Percentiles rank a stretch among this genome's conserved stretches.
phyloP scores from a whole-genome alignment of 1,140 invertebrate species.

The Panonychus citri region DNA sequence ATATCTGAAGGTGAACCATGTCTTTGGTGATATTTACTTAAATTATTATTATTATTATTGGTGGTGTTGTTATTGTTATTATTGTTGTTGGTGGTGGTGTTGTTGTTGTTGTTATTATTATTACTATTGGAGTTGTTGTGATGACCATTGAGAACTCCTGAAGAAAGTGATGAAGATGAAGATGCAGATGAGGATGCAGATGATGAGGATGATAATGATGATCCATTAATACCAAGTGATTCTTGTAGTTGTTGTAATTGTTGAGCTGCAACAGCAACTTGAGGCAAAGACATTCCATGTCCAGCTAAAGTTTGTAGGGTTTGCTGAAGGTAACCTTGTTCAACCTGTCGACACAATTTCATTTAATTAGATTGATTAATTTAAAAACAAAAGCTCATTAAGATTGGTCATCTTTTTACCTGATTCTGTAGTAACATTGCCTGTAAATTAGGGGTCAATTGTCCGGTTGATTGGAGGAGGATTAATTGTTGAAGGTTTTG shows the following conservation, averaged over 20 bases:
- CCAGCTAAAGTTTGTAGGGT: constrained; percentile 17
- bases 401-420: too few relatives aligned
- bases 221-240: not conserved
- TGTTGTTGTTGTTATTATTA: not conserved
- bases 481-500: constrained; percentile 47
- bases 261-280: constrained; percentile 38
- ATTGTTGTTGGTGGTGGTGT: not conserved
- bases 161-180: not conserved
- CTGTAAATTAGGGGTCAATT: constrained; percentile 28
- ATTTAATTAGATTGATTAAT: too few relatives aligned
- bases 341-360: too few relatives aligned
- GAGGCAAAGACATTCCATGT: constrained; percentile 30
- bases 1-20: not conserved
- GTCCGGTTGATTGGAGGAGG: constrained; percentile 27
- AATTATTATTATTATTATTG: not conserved
- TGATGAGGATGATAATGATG: not conserved
- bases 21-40: not conserved
- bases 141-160: not conserved
- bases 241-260: constrained; percentile 40
- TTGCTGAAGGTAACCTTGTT: constrained; percentile 18
- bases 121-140: not conserved
- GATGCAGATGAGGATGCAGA: not conserved
- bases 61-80: not conserved
- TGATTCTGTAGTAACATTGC: constrained; percentile 48
- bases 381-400: too few relatives aligned